Conservation (phyloP, 2,797 vertebrate species). For the Coreius guichenoti region DNA sequence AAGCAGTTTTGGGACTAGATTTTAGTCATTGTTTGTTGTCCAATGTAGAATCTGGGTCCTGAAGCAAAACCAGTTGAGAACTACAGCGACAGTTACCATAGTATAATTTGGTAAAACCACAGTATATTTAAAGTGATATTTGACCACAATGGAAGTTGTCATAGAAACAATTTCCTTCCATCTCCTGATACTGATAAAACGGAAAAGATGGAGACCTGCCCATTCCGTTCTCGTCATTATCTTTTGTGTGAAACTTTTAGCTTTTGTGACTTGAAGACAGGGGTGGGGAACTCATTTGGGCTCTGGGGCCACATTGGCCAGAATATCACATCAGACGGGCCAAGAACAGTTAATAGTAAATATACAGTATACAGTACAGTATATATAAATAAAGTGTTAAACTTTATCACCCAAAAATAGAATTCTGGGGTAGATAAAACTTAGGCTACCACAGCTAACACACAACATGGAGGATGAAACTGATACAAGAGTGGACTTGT, state of each 20-base stretch:
- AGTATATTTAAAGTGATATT: constrained; percentile 66
- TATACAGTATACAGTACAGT: neutral
- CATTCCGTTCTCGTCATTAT: constrained; percentile 46
- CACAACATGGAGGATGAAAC: neutral
- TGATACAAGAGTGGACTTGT: neutral
- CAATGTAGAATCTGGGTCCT: neutral
- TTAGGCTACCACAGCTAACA: neutral
- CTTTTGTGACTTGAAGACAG: neutral
- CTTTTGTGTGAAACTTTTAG: neutral
- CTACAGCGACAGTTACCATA: neutral
- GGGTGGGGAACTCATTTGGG: neutral
- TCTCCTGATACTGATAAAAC: constrained; percentile 52
- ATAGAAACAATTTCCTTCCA: constrained; percentile 66
- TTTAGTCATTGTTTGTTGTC: neutral
- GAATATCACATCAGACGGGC: neutral
- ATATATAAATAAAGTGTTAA: neutral
- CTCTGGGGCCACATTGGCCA: neutral
- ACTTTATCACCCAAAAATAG: neutral
- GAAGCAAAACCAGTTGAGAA: neutral
- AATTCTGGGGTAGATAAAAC: neutral
- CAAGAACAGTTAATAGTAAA: neutral
- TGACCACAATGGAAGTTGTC: constrained; percentile 71
- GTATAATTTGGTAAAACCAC: neutral
- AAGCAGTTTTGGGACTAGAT: too few relatives aligned
- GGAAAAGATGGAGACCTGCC: constrained; percentile 37